Evolutionary conservation across 2,797 vertebrate species (phyloP), one percentile per base, ranked within the genome.

Genomic region (Centroberyx gerrardi): DNA sequence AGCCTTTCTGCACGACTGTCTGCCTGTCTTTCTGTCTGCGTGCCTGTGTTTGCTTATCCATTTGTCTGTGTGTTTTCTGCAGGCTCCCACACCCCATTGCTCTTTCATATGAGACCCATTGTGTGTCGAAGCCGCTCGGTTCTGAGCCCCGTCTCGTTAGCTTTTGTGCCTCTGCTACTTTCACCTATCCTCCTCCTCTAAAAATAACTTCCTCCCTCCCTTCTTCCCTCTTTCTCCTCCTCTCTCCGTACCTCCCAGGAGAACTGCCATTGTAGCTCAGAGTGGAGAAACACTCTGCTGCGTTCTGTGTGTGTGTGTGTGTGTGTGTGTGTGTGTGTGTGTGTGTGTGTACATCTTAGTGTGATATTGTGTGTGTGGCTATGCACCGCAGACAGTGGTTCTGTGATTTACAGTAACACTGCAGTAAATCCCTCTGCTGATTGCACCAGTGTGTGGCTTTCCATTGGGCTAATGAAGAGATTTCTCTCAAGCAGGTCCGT

Each of bases 401-500:
- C 66, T 76, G 49, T 90, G 83, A 86, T 86, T 89, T 90, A 88
- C 74, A 62, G 78, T 64, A 62, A 64, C 65, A 38, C 64, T 4
- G 10, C 46, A 46, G 80, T 80, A 83, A 91, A 85, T 78, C 68
- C 76, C 60, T n/a, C 28, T 27, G 66, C 81, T 74, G 83, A 86
- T 80, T 76, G 65, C 67, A 76, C 55, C 7, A 2, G 28, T 67
- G 59, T 44, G 38, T 73, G 22, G 68, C 62, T 55, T 75, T 88
- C 82, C 80, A 84, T 89, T 85, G 85, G 82, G 74, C 86, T 87
- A 90, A 91, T 92, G 83, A 90, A 91, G 84, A 90, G 61, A 76
- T 88, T 71, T 74, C 72, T 80, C 64, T 62, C 64, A 67, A 79
- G 83, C 68, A 68, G 53, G 2, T 62, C 80, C 73, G 90, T 87